These are phyloP conservation scores for Zaprionus africanus DNA, from an alignment of 1,140 invertebrate genomes.

Conservation along the genomic window DNA sequence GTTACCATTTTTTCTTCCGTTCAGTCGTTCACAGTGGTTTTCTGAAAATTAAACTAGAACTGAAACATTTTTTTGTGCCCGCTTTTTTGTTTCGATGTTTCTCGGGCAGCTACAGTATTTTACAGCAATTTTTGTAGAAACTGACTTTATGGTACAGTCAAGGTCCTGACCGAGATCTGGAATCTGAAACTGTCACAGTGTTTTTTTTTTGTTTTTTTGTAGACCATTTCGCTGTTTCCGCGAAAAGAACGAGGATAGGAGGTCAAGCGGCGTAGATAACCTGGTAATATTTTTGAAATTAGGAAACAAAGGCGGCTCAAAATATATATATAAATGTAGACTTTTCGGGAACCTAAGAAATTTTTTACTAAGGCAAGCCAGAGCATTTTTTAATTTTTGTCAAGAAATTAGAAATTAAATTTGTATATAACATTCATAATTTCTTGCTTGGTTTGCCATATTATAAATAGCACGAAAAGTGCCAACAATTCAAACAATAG, in stretches of 20 bases:
- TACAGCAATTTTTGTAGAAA: conserved; percentile 65
- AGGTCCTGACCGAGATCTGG: conserved; percentile 44
- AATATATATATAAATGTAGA: background rate
- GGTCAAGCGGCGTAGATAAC: conserved; percentile 74
- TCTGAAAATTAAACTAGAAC: conserved; percentile 79
- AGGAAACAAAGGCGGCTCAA: conserved; percentile 28
- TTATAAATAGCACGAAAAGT: background rate
- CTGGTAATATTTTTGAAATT: conserved; percentile 61
- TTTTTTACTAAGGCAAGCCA: background rate
- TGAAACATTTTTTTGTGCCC: conserved; percentile 77
- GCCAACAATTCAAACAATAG: conserved; percentile 26
- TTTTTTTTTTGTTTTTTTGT: conserved; percentile 42
- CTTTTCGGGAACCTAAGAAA: background rate
- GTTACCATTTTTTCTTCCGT: conserved; percentile 71
- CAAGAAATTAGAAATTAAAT: background rate
- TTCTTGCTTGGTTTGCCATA: background rate
- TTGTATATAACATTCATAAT: background rate
- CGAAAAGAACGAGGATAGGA: conserved; percentile 49
- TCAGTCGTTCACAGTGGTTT: conserved; percentile 55
- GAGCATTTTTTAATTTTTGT: background rate
- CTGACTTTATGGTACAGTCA: conserved; percentile 72
- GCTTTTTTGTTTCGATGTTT: conserved; percentile 61
- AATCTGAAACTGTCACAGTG: conserved; percentile 62
- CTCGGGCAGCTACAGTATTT: conserved; percentile 43
- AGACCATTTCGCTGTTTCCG: conserved; percentile 40